Percentiles rank a stretch among this genome's conserved stretches.
These are phyloP conservation scores for Menura novaehollandiae DNA, from an alignment of 2,113 vertebrate species.

Conservation along the genomic window DNA sequence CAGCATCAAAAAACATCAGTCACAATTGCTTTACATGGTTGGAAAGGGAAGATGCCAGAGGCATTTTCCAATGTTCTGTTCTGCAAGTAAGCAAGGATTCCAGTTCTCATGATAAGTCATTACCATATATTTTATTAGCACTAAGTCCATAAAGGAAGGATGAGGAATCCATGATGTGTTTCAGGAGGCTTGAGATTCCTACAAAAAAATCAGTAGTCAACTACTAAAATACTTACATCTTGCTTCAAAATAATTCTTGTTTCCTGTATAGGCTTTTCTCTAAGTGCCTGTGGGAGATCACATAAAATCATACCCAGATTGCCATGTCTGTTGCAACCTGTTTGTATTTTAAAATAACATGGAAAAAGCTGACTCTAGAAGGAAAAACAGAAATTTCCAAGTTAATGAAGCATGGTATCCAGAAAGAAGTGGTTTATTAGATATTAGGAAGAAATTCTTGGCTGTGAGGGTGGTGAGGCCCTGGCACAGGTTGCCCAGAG, in stretches of 20 bases:
- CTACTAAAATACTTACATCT: not conserved
- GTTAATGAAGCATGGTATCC: not conserved
- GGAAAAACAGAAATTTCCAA: not conserved
- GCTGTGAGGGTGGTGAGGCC: not conserved
- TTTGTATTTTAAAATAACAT: not conserved
- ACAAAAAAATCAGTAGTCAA: not conserved
- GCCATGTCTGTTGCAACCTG: not conserved
- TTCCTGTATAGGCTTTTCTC: not conserved
- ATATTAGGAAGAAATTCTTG: not conserved
- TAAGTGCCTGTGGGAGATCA: not conserved
- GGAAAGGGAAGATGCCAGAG: not conserved
- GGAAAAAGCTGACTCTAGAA: not conserved
- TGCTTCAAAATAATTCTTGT: not conserved
- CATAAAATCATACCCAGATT: not conserved
- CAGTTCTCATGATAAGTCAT: not conserved
- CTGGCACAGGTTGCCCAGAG: not conserved
- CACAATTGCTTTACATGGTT: not conserved
- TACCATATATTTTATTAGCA: not conserved
- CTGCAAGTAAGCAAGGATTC: not conserved
- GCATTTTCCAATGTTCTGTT: not conserved
- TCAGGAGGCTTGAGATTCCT: not conserved
- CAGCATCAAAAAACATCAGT: not conserved
- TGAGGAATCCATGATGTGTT: not conserved
- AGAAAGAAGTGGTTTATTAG: not conserved
- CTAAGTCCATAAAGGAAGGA: not conserved